These are phyloP conservation scores for Syngnathoides biaculeatus DNA, from an alignment of 2,113 vertebrate species.

Conservation along the genomic window DNA sequence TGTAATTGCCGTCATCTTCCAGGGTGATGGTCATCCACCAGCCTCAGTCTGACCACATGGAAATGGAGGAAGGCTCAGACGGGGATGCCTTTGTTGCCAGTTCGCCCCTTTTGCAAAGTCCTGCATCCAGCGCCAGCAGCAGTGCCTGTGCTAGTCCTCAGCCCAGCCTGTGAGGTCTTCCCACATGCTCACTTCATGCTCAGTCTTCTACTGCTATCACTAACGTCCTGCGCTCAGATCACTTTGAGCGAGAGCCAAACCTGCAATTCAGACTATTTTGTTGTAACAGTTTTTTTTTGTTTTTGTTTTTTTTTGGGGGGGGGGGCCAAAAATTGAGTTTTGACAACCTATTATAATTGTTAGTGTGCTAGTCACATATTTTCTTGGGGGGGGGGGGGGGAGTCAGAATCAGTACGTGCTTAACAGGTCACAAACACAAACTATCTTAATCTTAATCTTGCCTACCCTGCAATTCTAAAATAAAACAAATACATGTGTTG, in stretches of 20 bases:
- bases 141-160: slow-evolving; percentile 40
- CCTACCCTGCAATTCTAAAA: not conserved
- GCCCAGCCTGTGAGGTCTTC: slow-evolving; percentile 23
- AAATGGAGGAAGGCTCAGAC: slow-evolving; percentile 34
- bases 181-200: not conserved
- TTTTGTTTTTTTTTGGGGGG: too few species aligned
- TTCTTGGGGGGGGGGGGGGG: too few species aligned
- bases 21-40: slow-evolving; percentile 52
- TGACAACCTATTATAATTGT: too few species aligned
- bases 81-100: slow-evolving; percentile 46
- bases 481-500: not conserved
- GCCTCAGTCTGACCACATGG: not conserved
- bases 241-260: not conserved
- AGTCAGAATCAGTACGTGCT: too few species aligned
- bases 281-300: too few species aligned
- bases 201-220: not conserved
- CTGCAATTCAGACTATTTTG: not conserved
- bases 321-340: too few species aligned
- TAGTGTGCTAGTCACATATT: not conserved
- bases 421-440: not conserved
- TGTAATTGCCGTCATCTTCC: not conserved
- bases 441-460: not conserved
- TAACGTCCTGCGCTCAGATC: not conserved
- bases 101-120: slow-evolving; percentile 34
- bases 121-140: slow-evolving; percentile 37